Evolutionary conservation across 2,797 vertebrate genomes (phyloP).

Genomic region (Gymnothorax reevesii): DNA sequence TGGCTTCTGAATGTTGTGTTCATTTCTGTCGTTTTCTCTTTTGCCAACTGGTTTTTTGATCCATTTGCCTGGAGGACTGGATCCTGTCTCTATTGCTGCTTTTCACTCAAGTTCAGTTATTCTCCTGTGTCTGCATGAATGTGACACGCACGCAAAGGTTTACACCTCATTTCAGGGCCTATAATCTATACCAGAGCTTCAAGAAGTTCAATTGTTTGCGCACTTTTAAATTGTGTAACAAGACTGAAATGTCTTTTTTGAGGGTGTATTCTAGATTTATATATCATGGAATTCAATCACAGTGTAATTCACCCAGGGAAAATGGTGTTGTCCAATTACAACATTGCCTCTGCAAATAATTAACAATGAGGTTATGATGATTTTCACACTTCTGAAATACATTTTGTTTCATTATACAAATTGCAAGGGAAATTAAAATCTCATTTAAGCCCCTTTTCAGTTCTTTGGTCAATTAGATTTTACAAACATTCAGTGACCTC

Average conservation of each 20-base stretch:
- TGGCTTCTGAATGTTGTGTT: background rate
- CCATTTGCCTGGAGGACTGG: background rate
- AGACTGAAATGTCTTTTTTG: no score
- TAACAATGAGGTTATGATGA: background rate
- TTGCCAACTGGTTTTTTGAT: background rate
- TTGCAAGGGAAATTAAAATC: background rate
- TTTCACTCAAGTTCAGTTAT: no score
- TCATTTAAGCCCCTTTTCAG: background rate
- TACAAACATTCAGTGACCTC: background rate
- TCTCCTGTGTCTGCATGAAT: no score
- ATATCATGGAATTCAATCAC: background rate
- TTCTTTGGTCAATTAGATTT: background rate
- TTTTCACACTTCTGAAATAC: background rate
- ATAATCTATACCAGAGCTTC: background rate
- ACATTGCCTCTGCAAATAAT: constrained; percentile 9
- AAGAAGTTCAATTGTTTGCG: background rate
- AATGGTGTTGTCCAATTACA: background rate
- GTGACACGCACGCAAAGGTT: background rate
- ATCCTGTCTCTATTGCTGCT: no score
- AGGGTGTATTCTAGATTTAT: background rate
- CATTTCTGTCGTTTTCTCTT: background rate
- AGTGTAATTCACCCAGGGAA: background rate
- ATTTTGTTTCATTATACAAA: constrained; percentile 13
- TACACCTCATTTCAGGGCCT: background rate
- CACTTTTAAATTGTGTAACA: no score